Base-by-base conservation (phyloP, 2,888 invertebrate genomes). In the Apoda limacodes region DNA sequence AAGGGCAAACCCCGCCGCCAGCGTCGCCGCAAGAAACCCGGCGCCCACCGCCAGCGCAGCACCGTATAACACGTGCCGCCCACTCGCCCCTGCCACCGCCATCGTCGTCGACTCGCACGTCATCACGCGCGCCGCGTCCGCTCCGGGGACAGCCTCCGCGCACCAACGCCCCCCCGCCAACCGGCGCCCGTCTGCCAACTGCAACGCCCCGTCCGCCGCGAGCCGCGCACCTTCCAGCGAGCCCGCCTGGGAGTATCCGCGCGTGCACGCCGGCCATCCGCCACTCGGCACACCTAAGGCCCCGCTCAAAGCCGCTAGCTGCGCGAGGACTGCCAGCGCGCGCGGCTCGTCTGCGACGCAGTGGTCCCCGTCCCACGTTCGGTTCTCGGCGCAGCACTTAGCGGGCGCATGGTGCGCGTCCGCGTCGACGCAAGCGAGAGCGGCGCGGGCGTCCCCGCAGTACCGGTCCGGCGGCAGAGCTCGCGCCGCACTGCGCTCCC, bases 21-120 rank as follows among this genome's bases (percentile, higher is more conserved):
- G 71, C 30, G 93, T 93, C 10, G 91, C 89, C 22, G 88, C 87
- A 62, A 93, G 78, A 78, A 93, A 93, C 39, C 90, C 84, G 3
- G 89, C 90, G 49, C 92, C 92, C 49, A 93, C 84, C 34, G 92
- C 86, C 58, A 93, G 81, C 37, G 89, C 90, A 34, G 88, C 85
- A 36, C 92, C 90, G 60, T 92, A 91, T 44, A 93, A 69, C 29
- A 85, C 85, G 67, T 89, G 88, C 29, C 90, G 66, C 48, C 54
- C 43, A 34, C 35, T 39, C 41, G 40, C 29, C 37, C 32, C 20
- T 37, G 35, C 9, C 32, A 32, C 23, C 20, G 31, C 27, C 29
- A 42, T 34, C 29, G 42, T 72, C 27, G 84, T 88, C 40, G 85
- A 82, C 35, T 87, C 86, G 53, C 40, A 50, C 28, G 48, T 41